Percentiles rank a stretch among this genome's conserved stretches.
These are phyloP conservation scores for Caenorhabditis plicata DNA, from an alignment of 2,888 invertebrate species.

Conservation along the genomic window DNA sequence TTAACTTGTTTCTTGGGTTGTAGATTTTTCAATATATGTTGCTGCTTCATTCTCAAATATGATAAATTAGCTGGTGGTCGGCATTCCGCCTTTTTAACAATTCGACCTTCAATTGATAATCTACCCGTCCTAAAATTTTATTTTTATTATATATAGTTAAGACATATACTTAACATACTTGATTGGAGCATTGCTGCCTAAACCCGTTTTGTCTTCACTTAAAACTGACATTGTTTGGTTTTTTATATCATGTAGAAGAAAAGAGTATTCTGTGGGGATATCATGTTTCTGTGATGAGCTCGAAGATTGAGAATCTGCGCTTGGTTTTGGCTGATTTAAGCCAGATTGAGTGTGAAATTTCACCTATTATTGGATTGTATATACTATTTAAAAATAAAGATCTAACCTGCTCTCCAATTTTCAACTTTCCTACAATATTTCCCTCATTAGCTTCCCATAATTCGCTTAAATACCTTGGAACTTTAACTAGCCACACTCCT, in stretches of 20 bases:
- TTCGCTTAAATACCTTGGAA: slow-evolving; percentile 56
- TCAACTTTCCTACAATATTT: slow-evolving; percentile 47
- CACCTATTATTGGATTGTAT: no score
- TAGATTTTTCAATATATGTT: slow-evolving; percentile 54
- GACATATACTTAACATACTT: slow-evolving; percentile 3
- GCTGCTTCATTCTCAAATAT: slow-evolving; percentile 63
- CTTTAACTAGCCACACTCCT: slow-evolving; percentile 64
- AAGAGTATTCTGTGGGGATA: slow-evolving; percentile 53
- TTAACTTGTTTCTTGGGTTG: slow-evolving; percentile 58
- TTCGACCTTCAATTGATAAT: slow-evolving; percentile 55
- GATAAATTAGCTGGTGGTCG: slow-evolving; percentile 51
- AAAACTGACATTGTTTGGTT: slow-evolving; percentile 58
- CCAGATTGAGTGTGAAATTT: slow-evolving; percentile 18
- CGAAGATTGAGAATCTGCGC: background rate
- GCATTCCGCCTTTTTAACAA: slow-evolving; percentile 62
- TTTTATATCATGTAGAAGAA: slow-evolving; percentile 42
- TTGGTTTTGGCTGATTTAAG: slow-evolving; percentile 10
- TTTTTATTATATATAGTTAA: background rate
- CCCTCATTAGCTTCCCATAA: slow-evolving; percentile 53
- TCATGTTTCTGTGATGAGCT: slow-evolving; percentile 10
- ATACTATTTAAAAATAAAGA: no score
- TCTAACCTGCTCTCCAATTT: slow-evolving; percentile 14
- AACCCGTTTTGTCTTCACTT: slow-evolving; percentile 55
- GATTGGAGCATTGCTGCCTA: slow-evolving; percentile 45
- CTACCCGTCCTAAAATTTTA: slow-evolving; percentile 46